phyloP scores from a whole-genome alignment of 2,113 vertebrate species.

The Eublepharis macularius region DNA sequence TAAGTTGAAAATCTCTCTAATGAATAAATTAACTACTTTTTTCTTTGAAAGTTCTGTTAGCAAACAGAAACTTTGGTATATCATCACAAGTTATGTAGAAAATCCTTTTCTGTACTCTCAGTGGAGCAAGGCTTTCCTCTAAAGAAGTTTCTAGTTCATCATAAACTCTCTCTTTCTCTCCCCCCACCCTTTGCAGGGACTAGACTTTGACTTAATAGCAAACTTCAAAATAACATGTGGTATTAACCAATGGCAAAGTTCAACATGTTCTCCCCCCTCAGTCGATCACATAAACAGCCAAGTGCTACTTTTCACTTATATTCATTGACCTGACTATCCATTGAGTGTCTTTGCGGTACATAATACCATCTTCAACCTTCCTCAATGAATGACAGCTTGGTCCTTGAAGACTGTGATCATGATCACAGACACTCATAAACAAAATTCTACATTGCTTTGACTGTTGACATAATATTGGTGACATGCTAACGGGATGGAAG shows the following conservation, averaged over 20 bases:
- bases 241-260: slow-evolving; percentile 10
- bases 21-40: slow-evolving; percentile 14
- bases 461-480: slow-evolving; percentile 31
- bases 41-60: not conserved
- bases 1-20: slow-evolving; percentile 23
- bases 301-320: slow-evolving; percentile 8
- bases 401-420: slow-evolving; percentile 30
- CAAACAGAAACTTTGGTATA: not conserved
- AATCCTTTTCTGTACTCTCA: not conserved
- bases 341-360: slow-evolving; percentile 9
- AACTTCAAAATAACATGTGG: not conserved
- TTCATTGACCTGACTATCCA: slow-evolving; percentile 12
- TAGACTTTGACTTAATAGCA: not conserved
- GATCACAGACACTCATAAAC: slow-evolving; percentile 38
- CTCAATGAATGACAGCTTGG: not conserved
- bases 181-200: not conserved
- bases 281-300: not conserved
- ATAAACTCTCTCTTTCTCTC: not conserved
- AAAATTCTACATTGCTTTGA: slow-evolving; percentile 35
- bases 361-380: not conserved
- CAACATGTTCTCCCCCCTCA: not conserved
- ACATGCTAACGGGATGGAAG: slow-evolving; percentile 45
- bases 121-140: not conserved
- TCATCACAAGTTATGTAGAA: not conserved
- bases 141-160: not conserved